Conservation (phyloP, 2,113 vertebrate species). For the Piprites chloris region DNA sequence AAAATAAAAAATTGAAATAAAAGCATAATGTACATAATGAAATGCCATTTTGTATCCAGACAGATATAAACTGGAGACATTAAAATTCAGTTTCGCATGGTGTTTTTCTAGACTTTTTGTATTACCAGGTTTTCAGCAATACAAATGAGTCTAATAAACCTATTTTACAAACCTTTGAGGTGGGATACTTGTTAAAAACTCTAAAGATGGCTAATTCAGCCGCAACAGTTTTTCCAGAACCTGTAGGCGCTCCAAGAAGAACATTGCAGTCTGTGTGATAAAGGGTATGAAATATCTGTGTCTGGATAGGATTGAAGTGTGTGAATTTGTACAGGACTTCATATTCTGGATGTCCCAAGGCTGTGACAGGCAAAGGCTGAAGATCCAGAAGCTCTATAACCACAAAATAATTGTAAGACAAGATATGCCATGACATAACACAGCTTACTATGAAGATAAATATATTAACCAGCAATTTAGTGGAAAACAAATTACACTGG, state of each 20-base stretch:
- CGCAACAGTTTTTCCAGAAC: constrained; percentile 96
- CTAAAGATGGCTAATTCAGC: constrained; percentile 97
- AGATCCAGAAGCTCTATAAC: constrained; percentile 92
- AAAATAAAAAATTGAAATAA: background rate
- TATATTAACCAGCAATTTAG: background rate
- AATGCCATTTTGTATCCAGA: background rate
- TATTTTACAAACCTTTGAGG: constrained; percentile 83
- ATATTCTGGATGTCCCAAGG: constrained; percentile 83
- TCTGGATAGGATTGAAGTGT: constrained; percentile 98
- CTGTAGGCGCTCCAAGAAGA: constrained; percentile 95
- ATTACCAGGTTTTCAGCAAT: too few species aligned
- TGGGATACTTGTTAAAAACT: constrained; percentile 92
- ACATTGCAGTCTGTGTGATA: constrained; percentile 96
- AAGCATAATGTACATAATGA: background rate
- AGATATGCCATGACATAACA: background rate
- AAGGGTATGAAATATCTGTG: constrained; percentile 96
- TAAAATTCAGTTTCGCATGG: background rate
- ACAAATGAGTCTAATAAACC: background rate
- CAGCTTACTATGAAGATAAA: background rate
- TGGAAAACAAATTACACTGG: background rate
- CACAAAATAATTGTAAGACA: background rate
- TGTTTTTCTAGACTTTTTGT: background rate
- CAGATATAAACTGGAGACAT: background rate
- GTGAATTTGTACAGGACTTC: constrained; percentile 94
- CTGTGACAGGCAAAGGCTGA: constrained; percentile 89